Evolutionary conservation across 2,113 vertebrate species (phyloP), one percentile per base, ranked within the genome.

Genomic region (Calidris pygmaea): DNA sequence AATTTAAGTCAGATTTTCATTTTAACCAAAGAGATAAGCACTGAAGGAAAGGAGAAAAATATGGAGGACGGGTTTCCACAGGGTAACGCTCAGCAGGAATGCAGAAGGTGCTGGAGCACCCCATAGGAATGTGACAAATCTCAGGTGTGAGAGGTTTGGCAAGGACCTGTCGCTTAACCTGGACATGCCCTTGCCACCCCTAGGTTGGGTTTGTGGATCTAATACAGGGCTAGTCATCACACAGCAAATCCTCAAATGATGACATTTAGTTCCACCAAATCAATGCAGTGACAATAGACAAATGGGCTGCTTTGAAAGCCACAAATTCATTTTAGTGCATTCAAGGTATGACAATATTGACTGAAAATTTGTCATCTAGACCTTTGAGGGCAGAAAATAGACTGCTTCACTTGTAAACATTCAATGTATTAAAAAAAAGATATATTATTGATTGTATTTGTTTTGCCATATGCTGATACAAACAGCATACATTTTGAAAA

Each of bases 41-140:
- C 26, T 43, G 65, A 52, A 63, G 39, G 3, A 5, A 15, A 39
- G 4, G 13, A 26, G 34, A n/a, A 55, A 67, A 89, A 30, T 17
- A 20, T 0, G 3, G 55, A 35, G 15, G 14, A 19, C 0, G 5
- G 14, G 2, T 77, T 86, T 89, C 50, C 18, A 4, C 21, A n/a
- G 7, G 8, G 8, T 62, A 47, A 74, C 22, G 30, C 23, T 86
- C 21, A 52, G n/a, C 13, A 68, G 27, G 67, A 48, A 65, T 17
- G 22, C 53, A 73, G 35, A 70, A 63, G 13, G 39, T 63, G 17
- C 47, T 65, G 76, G 30, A 59, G 35, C 18, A 14, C 6, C 27
- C 43, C 9, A 4, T 1, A 45, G 18, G 27, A 34, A 27, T 7
- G 20, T 53, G 65, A 15, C 19, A 10, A 4, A 6, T 8, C 43